Base-by-base conservation (phyloP, 2,113 vertebrate species). In the Corythornis madagascariensis region DNA sequence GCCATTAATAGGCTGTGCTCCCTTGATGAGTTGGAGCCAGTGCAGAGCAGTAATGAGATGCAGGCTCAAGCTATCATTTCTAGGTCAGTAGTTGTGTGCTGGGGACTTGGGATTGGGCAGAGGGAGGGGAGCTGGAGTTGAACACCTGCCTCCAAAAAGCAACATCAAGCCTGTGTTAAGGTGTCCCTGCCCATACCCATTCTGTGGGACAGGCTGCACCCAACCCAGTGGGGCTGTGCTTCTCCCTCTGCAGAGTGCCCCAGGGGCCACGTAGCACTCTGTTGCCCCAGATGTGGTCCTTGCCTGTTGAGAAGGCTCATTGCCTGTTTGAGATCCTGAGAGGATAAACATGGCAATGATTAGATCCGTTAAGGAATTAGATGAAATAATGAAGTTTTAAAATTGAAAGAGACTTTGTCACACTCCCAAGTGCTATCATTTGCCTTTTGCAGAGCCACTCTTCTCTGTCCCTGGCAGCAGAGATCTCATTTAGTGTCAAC, bases 81-180 rank as follows among this genome's bases (percentile, higher is more conserved):
- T 95, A 96, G 95, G 96, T 96, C 96, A 94, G 83, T 53, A 81
- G 74, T 79, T 92, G 74, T 94, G 67, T 92, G 66, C 86, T 53
- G 86, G 59, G 88, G 83, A 90, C 88, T 95, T 92, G 88, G 86
- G 74, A 84, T 81, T 0, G 33, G 77, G 42, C 80, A 78, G 81
- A 38, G 65, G 83, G 70, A 74, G 69, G 59, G 53, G 85, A 91
- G 25, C 9, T 0, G 3, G 47, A 85, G 59, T 53, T 89, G 59
- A 47, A 69, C 0, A 4, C 35, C 61, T 75, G 73, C 60, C 38
- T 79, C 77, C 19, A 1, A 75, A 92, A 91, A 88, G 72, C 57
- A 42, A 8, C 0, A 0, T 24, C 47, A 40, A 86, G 43, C 22
- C 61, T 56, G 19, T 4, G 6, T 48, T 71, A 48, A 38, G 31